A percentile compares a stretch with the other conserved stretches of the same genome.
Evolutionary conservation across 2,113 vertebrate species (phyloP).

Genomic region (Elanoides forficatus): DNA sequence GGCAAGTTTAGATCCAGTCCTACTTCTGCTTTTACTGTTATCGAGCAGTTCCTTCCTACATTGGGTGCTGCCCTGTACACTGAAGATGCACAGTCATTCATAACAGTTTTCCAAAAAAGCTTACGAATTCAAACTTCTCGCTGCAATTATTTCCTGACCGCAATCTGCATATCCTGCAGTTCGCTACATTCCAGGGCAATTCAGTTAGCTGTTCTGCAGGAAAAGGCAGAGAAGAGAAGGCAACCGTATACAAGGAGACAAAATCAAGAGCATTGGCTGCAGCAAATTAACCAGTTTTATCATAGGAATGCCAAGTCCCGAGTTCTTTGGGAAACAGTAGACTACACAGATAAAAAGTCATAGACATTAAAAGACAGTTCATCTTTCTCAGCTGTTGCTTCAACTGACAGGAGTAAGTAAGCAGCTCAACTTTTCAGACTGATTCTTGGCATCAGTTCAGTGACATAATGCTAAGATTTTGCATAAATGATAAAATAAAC

Average conservation of each 20-base stretch:
- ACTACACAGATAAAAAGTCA: background rate
- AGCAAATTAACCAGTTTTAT: background rate
- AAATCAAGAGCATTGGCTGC: background rate
- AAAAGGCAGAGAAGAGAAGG: background rate
- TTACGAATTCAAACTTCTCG: background rate
- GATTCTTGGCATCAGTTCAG: background rate
- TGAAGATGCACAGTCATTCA: background rate
- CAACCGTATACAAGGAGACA: background rate
- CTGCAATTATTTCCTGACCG: background rate
- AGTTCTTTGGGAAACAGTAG: background rate
- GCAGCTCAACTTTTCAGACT: background rate
- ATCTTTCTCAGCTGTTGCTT: background rate
- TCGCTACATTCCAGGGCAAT: background rate
- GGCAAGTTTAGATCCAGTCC: background rate
- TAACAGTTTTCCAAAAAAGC: background rate
- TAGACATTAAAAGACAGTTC: background rate
- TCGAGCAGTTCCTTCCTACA: background rate
- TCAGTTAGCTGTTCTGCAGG: background rate
- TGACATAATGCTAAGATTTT: background rate
- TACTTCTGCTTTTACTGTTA: background rate
- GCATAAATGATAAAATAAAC: background rate
- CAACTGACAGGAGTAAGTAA: background rate
- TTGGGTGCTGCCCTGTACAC: background rate
- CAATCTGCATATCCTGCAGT: background rate
- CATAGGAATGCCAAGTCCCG: background rate